Evolutionary conservation across 1,140 invertebrate genomes (phyloP).

Genomic region (Aricia agestis): DNA sequence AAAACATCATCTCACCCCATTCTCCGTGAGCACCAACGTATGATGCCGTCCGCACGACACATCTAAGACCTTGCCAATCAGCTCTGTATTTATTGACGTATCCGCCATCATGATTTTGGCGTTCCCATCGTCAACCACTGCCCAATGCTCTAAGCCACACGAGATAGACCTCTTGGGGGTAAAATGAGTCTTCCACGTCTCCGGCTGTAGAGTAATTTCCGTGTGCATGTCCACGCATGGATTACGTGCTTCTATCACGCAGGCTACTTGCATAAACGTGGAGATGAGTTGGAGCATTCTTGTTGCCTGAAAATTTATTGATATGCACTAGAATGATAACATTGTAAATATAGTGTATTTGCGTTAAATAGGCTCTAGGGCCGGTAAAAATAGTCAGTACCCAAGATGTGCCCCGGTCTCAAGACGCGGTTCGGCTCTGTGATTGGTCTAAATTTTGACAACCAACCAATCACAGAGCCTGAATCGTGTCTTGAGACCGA

Average conservation of each 20-base stretch:
- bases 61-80: constrained; percentile 56
- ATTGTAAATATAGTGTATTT: too few species aligned
- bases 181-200: constrained; percentile 59
- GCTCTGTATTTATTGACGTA: constrained; percentile 48
- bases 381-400: too few species aligned
- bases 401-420: too few species aligned
- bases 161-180: constrained; percentile 41
- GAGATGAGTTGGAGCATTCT: constrained; percentile 57
- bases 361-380: too few species aligned
- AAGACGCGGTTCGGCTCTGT: too few species aligned
- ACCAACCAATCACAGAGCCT: too few species aligned
- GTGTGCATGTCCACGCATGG: constrained; percentile 52
- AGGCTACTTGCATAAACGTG: constrained; percentile 52
- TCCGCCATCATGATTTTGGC: constrained; percentile 52
- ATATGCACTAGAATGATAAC: too few species aligned
- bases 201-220: constrained; percentile 37
- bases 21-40: constrained; percentile 60
- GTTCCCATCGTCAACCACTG: constrained; percentile 52
- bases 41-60: constrained; percentile 66
- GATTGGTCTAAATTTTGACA: too few species aligned
- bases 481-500: too few species aligned
- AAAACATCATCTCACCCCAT: constrained; percentile 49
- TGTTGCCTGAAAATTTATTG: constrained; percentile 54
- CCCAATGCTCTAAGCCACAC: constrained; percentile 61
- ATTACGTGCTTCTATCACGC: constrained; percentile 44